phyloP scores from a whole-genome alignment of 2,888 invertebrate genomes.

The Athalia cordata region DNA sequence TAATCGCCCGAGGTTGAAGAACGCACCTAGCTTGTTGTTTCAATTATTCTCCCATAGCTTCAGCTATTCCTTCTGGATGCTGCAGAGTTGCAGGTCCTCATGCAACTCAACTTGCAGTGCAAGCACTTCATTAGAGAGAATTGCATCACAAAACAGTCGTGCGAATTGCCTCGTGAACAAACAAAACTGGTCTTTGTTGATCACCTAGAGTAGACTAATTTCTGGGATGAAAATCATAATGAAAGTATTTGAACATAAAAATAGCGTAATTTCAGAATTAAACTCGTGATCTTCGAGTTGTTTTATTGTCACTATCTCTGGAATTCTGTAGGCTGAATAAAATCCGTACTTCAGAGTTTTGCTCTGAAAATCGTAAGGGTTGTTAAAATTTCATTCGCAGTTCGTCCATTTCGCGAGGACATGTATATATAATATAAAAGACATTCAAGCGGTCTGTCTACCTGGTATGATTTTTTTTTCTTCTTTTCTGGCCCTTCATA shows the following conservation, averaged over 20 bases:
- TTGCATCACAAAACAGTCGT: not conserved
- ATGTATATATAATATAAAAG: not conserved
- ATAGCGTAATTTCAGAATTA: not conserved
- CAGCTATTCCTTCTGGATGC: constrained; percentile 7
- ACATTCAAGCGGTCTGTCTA: not conserved
- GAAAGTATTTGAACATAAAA: too few species aligned
- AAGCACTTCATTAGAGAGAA: constrained; percentile 24
- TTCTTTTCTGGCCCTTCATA: not conserved
- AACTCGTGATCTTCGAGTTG: not conserved
- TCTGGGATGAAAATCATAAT: too few species aligned
- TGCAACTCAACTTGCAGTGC: not conserved
- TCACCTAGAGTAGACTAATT: not conserved
- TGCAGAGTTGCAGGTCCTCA: not conserved
- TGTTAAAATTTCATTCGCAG: constrained; percentile 15
- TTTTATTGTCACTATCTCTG: not conserved
- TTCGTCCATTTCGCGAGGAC: not conserved
- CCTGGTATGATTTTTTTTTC: not conserved
- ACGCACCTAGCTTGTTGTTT: constrained; percentile 14
- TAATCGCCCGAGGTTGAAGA: constrained; percentile 20
- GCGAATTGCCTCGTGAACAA: constrained; percentile 5
- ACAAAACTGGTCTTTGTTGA: not conserved
- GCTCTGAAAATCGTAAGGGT: not conserved
- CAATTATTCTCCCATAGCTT: constrained; percentile 1
- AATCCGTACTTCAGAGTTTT: not conserved
- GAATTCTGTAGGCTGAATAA: not conserved